Evolutionary conservation across 2,797 vertebrate species (phyloP).

Genomic region (Neosilurus mollespiculum): DNA sequence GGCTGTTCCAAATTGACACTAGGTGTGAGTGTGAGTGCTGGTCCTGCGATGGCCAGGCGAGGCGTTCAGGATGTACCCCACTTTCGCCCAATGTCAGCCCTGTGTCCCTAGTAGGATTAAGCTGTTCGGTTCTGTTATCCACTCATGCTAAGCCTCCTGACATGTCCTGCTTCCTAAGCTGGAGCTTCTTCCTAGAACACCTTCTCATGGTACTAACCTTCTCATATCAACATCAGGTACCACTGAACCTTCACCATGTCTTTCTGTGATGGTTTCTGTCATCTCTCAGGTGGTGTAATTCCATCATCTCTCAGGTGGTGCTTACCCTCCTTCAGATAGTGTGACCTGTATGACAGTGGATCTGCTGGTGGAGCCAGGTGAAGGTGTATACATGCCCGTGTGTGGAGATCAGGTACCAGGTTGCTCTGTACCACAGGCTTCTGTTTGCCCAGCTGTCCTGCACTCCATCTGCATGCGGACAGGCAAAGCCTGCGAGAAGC

Average conservation of each 20-base stretch:
- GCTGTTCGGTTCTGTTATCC: conserved; percentile 72
- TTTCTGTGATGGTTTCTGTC: background rate
- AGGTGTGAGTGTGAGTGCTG: no score
- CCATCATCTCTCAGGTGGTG: conserved; percentile 77
- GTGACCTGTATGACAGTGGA: conserved; percentile 84
- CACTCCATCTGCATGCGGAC: conserved; percentile 73
- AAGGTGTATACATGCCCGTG: conserved; percentile 76
- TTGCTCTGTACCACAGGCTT: conserved; percentile 80
- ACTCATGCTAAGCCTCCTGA: conserved; percentile 82
- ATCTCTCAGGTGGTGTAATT: conserved; percentile 80
- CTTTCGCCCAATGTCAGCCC: no score
- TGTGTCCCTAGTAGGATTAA: no score
- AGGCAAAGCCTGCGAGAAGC: conserved; percentile 76
- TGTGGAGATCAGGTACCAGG: conserved; percentile 83
- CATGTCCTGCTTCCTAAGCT: conserved; percentile 83
- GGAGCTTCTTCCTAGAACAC: conserved; percentile 86
- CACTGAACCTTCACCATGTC: background rate
- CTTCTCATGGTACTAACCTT: conserved; percentile 71
- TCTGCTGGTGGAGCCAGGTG: conserved; percentile 83
- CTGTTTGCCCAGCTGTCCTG: conserved; percentile 75
- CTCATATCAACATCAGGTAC: background rate
- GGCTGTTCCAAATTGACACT: no score
- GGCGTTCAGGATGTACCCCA: no score
- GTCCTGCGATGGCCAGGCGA: no score
- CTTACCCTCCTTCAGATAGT: conserved; percentile 75